Base-by-base conservation (phyloP, 1,140 invertebrate genomes). In the Drosophila kohkoa region DNA sequence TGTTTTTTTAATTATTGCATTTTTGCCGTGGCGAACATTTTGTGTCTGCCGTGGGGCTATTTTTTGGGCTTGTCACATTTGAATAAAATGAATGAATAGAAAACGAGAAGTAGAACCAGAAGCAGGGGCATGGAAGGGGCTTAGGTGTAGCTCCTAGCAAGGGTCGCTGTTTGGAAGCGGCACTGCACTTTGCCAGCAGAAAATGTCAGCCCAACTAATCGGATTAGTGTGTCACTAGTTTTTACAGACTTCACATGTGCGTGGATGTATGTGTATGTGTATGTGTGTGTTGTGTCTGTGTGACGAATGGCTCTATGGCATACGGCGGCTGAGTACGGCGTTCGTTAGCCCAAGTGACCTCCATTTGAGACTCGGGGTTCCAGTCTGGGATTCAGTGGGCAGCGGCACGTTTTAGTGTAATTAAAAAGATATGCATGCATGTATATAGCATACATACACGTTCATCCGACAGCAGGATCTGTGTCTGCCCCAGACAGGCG, bases 321-420 rank as follows among this genome's bases (percentile, higher is more conserved):
- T 75, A 73, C 76, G 64, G 35, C 46, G 63, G 28, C 15, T 54
- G 55, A 52, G 67, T 67, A 63, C 75, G 66, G 30, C 43, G 67
- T 87, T 88, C 85, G 80, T 83, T 89, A 83, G 81, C 85, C 67
- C 81, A 89, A 88, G 83, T 88, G 83, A 88, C 83, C 83, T 81
- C 85, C 69, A 88, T 88, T 81, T 54, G 64, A 72, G 62, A 59
- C 55, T 66, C 46, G 16, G 54, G 16, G 28, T 54, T 38, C 43
- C 20, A 54, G 48, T 63, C 72, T 70, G 51, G 41, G 73, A 45
- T 60, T 54, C 67, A 51, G 59, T 64, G 77, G 80, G 65, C 72
- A 77, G 58, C 83, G 81, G 54, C 83, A 88, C 83, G 85, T 88
- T 88, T 88, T 89, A 88, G 85, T 89, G 77, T 88, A 88, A 88